Evolutionary conservation across 2,113 vertebrate species (phyloP).

Genomic region (Turdus rufiventris): DNA sequence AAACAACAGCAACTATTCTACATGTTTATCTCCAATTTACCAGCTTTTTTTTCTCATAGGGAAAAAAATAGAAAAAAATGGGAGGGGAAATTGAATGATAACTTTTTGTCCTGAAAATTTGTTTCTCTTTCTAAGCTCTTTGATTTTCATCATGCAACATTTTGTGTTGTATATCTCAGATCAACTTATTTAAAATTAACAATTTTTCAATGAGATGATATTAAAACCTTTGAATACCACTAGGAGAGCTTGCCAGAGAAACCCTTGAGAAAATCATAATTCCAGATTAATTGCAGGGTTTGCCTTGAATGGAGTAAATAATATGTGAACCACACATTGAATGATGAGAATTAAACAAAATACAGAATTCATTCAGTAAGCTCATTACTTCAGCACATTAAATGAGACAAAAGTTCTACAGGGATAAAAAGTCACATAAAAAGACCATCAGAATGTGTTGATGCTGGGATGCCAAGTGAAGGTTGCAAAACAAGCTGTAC

Average conservation of each 20-base stretch:
- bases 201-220: not conserved
- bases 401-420: not conserved
- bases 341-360: not conserved
- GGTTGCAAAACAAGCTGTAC: not conserved
- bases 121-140: not conserved
- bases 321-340: not conserved
- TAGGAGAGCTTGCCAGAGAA: constrained; percentile 31
- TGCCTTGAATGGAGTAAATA: constrained; percentile 20
- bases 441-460: not conserved
- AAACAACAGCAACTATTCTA: not conserved
- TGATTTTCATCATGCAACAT: not conserved
- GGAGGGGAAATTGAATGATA: not conserved
- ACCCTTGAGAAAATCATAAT: constrained; percentile 40
- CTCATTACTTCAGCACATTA: not conserved
- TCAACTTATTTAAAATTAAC: not conserved
- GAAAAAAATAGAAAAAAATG: not conserved
- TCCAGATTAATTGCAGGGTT: constrained; percentile 44
- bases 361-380: not conserved
- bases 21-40: not conserved
- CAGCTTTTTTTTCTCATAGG: not conserved
- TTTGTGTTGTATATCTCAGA: not conserved
- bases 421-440: not conserved
- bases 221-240: constrained; percentile 24
- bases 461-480: not conserved
- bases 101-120: not conserved